Base-by-base conservation (phyloP, 2,113 vertebrate genomes). In the Amphilophus citrinellus region DNA sequence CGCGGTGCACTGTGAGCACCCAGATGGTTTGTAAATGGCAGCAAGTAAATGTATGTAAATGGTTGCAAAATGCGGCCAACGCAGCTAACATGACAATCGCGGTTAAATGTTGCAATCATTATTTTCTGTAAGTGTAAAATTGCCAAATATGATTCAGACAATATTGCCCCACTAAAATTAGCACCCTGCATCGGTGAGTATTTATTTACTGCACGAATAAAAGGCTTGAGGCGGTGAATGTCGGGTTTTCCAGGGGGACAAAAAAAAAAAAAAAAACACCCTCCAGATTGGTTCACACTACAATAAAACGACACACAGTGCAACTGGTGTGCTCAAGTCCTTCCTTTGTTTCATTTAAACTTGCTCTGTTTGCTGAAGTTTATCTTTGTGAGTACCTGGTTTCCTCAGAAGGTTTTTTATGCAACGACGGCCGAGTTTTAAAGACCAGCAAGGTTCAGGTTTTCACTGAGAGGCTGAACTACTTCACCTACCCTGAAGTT, bases 321-420 rank as follows among this genome's bases (percentile, higher is more conserved):
- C 2, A 22, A 37, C 42, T 20, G 30, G 50, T 65, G 80, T 81
- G 84, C 85, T 8, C 63, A 47, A 86, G 44, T 92, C 53, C 57
- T 76, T 83, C 68, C 59, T 85, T 20, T 17, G 7, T n/a, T 77
- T 57, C 37, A 22, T 82, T 79, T 87, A 56, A 71, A 73, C 84
- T 88, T 22, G 58, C 60, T 83, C 47, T 56, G 56, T 88, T 80
- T 82, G 56, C 61, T 88, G 58, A 82, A 62, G 50, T 62, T 18
- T 61, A 3, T 35, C 58, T 83, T 6, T 63, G 37, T 66, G n/a
- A 65, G 79, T 65, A 2, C 87, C 88, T 90, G 90, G 76, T 73
- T 81, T 63, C 37, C 76, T n/a, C 77, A 44, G 27, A 85, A 75
- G 75, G 20, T 9, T 35, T 65, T 42, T 56, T 47, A 32, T 10